Evolutionary conservation across 2,113 vertebrate genomes (phyloP), one percentile per base, ranked within the genome.

Genomic region (Hydrolagus affinis): DNA sequence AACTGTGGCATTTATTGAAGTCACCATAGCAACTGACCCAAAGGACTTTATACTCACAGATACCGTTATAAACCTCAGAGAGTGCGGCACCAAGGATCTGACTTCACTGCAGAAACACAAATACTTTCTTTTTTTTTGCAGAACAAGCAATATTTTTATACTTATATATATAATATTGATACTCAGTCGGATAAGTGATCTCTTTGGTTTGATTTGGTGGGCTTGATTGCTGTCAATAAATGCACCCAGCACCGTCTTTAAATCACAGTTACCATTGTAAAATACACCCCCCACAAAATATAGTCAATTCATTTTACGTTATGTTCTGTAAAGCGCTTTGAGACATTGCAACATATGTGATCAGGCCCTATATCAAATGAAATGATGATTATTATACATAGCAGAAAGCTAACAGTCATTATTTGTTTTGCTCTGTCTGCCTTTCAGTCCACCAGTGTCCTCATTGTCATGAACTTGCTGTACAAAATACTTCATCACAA

Each of bases 21-120:
- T 83, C 78, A 66, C 78, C 78, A 83, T 83, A 83, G 78, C 78
- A 83, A 83, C 78, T 83, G 59, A 66, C 78, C 78, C 78, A 83
- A 19, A 83, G 78, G 78, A 83, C 78, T 66, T 60, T 83, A 83
- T 83, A 66, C 78, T 83, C 78, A 83, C 66, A 64, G 78, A 83
- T 83, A 83, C 59, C 66, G 78, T 83, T 83, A 68, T 83, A 83
- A 83, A 83, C 78, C 78, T 83, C 19, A 68, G 23, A 66, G 59
- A 83, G 60, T 83, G 66, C 30, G 25, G 60, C 62, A 83, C 78
- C 32, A 10, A 66, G 25, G 78, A 64, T 68, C 25, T 83, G 23
- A 62, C 77, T 83, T 62, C 77, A 64, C 25, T 83, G 57, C 78
- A 83, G 78, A 83, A 83, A 83, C 62, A 83, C 62, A 68, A 83